Evolutionary conservation across 2,797 vertebrate species (phyloP), one percentile per base, ranked within the genome.

Genomic region (Ceryle rudis): DNA sequence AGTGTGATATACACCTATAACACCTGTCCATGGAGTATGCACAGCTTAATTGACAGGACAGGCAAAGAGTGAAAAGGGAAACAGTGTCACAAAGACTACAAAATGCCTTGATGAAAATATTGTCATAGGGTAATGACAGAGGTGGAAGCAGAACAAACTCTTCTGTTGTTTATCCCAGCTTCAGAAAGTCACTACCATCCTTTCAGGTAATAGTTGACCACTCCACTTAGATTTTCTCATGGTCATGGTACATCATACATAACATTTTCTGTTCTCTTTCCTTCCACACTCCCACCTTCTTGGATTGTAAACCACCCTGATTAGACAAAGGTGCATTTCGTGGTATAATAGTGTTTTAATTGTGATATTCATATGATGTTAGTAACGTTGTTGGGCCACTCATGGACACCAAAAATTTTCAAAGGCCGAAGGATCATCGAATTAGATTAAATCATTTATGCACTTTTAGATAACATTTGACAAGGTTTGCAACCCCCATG

Each of bases 141-240:
- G 5, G 11, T 12, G 35, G 49, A 83, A 71, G 54, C 6, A 71
- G 17, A 37, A 55, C 9, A 70, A 86, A 49, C 0, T 11, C 39
- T 83, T 69, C 39, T 47, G 9, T 39, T 39, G 8, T 65, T 83
- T 69, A 23, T 33, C 25, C 11, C 28, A 42, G 11, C 26, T 61
- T 51, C 15, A 0, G 1, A 22, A 3, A 62, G 9, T 41, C 4
- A 41, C 6, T n/a, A 17, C 3, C 8, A 55, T 41, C n/a, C 25
- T 81, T 91, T 65, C 42, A 69, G 21, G n/a, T 15, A 55, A 14
- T 12, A 46, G 71, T 29, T 81, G 73, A 62, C 2, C 9, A 20
- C 12, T 46, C 16, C 31, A 37, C 16, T 51, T 46, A 44, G 28
- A 42, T 81, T 62, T 60, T 17, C 6, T 73, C 42, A n/a, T 14